A percentile compares a stretch with the other conserved stretches of the same genome.
Conservation (phyloP, 2,113 vertebrate genomes). For the Oxyura jamaicensis region DNA sequence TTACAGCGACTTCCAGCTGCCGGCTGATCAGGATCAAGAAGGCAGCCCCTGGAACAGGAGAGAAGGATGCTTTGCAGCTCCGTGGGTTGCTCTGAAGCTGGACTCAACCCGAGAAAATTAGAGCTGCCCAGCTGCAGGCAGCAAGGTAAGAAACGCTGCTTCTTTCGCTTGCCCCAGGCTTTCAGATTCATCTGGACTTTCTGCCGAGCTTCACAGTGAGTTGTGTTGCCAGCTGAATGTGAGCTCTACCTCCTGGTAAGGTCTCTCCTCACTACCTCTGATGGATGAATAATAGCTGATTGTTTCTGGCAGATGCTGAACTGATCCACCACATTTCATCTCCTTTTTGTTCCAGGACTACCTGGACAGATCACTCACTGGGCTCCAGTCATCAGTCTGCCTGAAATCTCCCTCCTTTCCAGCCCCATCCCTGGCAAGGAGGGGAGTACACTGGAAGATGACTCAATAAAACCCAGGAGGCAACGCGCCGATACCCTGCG, state of each 20-base stretch:
- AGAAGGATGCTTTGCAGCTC: not conserved
- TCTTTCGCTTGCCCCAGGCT: not conserved
- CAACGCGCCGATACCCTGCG: not conserved
- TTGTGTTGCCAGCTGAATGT: not conserved
- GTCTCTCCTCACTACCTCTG: not conserved
- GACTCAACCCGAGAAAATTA: not conserved
- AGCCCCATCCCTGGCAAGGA: not conserved
- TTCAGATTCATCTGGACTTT: not conserved
- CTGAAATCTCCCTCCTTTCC: not conserved
- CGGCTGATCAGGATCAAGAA: not conserved
- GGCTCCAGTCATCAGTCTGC: not conserved
- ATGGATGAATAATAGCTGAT: not conserved
- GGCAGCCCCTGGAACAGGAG: not conserved
- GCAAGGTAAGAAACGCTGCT: not conserved
- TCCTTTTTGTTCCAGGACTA: not conserved
- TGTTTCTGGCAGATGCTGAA: conserved; percentile 25
- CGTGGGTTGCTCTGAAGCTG: not conserved
- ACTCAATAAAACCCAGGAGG: not conserved
- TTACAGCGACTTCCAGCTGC: not conserved
- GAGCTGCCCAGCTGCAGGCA: not conserved
- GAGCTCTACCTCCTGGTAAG: not conserved
- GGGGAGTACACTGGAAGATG: not conserved
- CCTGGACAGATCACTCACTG: not conserved
- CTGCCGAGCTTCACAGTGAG: not conserved
- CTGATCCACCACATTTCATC: not conserved